These are phyloP conservation scores for Acronicta psi DNA, from an alignment of 2,888 invertebrate species.

Conservation along the genomic window DNA sequence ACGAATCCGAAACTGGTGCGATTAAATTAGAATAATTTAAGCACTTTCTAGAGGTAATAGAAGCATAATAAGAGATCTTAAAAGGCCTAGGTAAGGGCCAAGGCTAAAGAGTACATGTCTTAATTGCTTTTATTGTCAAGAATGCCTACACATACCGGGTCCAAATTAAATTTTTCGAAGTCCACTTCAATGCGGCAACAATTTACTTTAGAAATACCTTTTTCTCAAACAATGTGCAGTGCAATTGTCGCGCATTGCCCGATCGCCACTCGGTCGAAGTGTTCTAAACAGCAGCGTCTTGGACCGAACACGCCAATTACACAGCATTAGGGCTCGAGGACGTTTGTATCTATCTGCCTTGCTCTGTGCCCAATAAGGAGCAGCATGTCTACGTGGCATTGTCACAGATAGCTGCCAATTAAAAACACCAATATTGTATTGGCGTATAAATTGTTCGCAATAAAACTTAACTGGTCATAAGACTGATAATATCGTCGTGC, in stretches of 20 bases:
- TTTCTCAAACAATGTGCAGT: constrained; percentile 34
- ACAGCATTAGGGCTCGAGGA: constrained; percentile 57
- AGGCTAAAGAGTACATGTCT: not conserved
- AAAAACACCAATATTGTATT: constrained; percentile 33
- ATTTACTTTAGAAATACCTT: constrained; percentile 33
- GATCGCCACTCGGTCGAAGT: constrained; percentile 50
- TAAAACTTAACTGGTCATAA: not conserved
- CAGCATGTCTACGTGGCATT: constrained; percentile 43
- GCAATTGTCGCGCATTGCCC: constrained; percentile 39
- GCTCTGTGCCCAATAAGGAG: constrained; percentile 49
- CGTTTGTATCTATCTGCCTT: constrained; percentile 56
- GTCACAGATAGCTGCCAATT: constrained; percentile 34
- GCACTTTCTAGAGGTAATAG: no score
- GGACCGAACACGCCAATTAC: constrained; percentile 60
- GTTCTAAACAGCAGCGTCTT: constrained; percentile 54
- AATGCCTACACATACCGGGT: not conserved
- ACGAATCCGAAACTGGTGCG: not conserved
- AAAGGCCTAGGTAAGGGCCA: not conserved
- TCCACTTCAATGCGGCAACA: constrained; percentile 14
- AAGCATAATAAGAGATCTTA: not conserved
- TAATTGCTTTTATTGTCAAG: not conserved
- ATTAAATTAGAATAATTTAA: no score
- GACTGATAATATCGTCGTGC: constrained; percentile 11
- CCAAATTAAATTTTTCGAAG: constrained; percentile 19
- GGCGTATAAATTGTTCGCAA: constrained; percentile 11